Conservation (phyloP, 1,140 invertebrate species). For the Aphelinus atriplicis region DNA sequence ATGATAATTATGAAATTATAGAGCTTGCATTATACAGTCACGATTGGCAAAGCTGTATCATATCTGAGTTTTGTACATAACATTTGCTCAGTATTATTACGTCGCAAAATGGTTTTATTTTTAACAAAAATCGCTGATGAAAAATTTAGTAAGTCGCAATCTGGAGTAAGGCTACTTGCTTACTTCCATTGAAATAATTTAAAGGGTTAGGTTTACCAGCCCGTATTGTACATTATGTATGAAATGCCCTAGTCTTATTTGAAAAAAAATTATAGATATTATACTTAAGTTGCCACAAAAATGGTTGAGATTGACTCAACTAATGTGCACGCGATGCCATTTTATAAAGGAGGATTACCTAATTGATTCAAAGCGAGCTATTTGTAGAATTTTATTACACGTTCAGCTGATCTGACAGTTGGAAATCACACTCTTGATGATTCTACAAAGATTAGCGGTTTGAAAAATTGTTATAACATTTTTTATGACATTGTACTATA, state of each 20-base stretch:
- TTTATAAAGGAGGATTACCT: not conserved
- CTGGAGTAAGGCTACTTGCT: slow-evolving; percentile 1
- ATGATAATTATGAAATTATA: too few relatives aligned
- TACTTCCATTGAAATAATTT: slow-evolving; percentile 11
- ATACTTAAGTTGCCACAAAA: slow-evolving; percentile 11
- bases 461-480: slow-evolving; percentile 8
- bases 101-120: not conserved
- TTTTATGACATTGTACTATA: not conserved
- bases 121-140: slow-evolving; percentile 18
- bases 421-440: not conserved
- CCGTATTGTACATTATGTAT: slow-evolving; percentile 31
- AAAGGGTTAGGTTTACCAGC: not conserved
- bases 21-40: too few relatives aligned
- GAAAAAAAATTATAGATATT: slow-evolving; percentile 13
- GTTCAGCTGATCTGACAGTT: not conserved
- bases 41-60: slow-evolving; percentile 23
- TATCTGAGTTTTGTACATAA: slow-evolving; percentile 29
- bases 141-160: slow-evolving; percentile 5
- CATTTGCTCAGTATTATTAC: slow-evolving; percentile 35
- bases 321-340: slow-evolving; percentile 21
- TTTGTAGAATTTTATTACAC: slow-evolving; percentile 1
- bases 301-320: not conserved
- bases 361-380: slow-evolving; percentile 3
- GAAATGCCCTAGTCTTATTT: slow-evolving; percentile 33
- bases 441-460: not conserved